A percentile compares a stretch with the other conserved stretches of the same genome.
Evolutionary conservation across 64 coral and sea anemone species (phyloP).

Genomic region (Stichodactyla helianthus): DNA sequence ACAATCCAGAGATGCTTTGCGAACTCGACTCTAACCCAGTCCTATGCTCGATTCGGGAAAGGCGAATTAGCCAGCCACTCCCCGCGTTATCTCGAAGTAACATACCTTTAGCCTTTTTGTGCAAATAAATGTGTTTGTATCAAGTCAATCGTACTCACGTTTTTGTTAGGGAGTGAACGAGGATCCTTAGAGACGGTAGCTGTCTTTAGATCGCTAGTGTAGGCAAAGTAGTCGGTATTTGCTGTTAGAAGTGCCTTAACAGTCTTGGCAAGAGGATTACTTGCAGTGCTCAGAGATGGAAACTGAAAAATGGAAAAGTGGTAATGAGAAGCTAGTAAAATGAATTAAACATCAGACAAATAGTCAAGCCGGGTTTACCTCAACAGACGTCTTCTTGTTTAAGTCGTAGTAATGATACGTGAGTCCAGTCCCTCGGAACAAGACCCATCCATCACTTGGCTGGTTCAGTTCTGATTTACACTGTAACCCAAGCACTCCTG

Average conservation of each 20-base stretch:
- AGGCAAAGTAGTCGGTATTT: not conserved
- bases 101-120: no score
- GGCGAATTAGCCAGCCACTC: no score
- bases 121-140: no score
- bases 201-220: not conserved
- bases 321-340: no score
- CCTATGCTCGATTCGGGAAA: no score
- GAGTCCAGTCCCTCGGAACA: not conserved
- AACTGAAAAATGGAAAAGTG: not conserved
- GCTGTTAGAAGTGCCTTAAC: not conserved
- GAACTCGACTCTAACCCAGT: no score
- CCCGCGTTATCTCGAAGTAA: no score
- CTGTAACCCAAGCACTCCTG: not conserved
- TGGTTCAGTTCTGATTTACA: not conserved
- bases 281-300: not conserved
- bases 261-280: not conserved
- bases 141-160: not conserved
- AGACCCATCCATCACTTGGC: not conserved
- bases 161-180: not conserved
- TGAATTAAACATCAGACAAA: no score
- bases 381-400: not conserved
- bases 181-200: not conserved
- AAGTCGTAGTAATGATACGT: not conserved
- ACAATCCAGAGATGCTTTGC: no score
- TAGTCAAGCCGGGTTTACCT: not conserved